phyloP scores from a whole-genome alignment of 2,888 invertebrate species.

The Cheilosia vulpina region DNA sequence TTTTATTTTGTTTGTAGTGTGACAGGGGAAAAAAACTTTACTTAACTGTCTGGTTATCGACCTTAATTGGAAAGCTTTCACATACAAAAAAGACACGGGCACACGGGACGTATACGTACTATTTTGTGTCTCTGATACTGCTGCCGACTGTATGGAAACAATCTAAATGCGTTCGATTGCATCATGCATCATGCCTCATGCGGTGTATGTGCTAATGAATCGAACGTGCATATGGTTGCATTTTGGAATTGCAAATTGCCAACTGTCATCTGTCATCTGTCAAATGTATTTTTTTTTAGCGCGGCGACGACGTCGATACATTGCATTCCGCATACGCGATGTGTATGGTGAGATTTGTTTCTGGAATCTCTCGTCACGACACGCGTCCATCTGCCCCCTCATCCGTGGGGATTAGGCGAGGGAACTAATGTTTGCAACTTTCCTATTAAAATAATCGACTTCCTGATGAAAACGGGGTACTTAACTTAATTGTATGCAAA shows the following conservation, averaged over 20 bases:
- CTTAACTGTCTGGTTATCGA: slow-evolving; percentile 48
- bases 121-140: slow-evolving; percentile 8
- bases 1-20: not conserved
- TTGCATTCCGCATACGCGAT: slow-evolving; percentile 59
- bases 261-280: slow-evolving; percentile 67
- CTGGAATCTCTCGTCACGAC: slow-evolving; percentile 31
- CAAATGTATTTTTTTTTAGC: slow-evolving; percentile 37
- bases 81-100: not conserved
- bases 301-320: slow-evolving; percentile 11
- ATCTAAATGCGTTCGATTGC: slow-evolving; percentile 74
- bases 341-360: slow-evolving; percentile 49
- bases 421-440: slow-evolving; percentile 18
- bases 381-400: slow-evolving; percentile 19
- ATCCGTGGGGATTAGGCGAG: too few relatives aligned
- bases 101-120: slow-evolving; percentile 53
- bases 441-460: slow-evolving; percentile 54
- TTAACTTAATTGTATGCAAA: slow-evolving; percentile 38
- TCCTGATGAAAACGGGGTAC: slow-evolving; percentile 31
- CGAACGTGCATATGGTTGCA: slow-evolving; percentile 64
- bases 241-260: slow-evolving; percentile 74
- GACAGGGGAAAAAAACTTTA: not conserved
- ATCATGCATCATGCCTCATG: slow-evolving; percentile 74
- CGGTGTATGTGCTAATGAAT: slow-evolving; percentile 65
- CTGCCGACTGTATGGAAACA: slow-evolving; percentile 9
- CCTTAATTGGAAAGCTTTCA: slow-evolving; percentile 37